phyloP scores from a whole-genome alignment of 2,888 invertebrate genomes.

The Patella caerulea region DNA sequence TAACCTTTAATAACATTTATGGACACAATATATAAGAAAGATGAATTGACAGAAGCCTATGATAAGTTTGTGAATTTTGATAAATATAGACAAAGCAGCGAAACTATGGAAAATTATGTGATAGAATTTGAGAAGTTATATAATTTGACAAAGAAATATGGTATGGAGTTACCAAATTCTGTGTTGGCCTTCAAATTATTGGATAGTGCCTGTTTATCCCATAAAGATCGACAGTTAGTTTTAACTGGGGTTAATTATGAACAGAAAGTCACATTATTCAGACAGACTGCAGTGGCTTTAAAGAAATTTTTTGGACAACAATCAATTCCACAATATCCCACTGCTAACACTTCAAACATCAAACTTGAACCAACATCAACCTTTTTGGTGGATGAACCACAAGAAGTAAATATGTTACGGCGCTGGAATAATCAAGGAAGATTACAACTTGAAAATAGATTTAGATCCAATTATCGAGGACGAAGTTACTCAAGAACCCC shows the following conservation, averaged over 20 bases:
- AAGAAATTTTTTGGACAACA: slow-evolving; percentile 30
- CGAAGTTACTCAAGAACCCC: too few relatives aligned
- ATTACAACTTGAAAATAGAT: too few relatives aligned
- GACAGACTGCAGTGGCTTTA: slow-evolving; percentile 23
- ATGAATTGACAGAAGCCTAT: slow-evolving; percentile 31
- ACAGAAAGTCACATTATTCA: slow-evolving; percentile 23
- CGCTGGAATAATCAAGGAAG: too few relatives aligned
- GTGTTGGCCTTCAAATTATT: slow-evolving; percentile 32
- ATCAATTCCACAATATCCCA: slow-evolving; percentile 1
- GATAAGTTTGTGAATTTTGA: slow-evolving; percentile 17
- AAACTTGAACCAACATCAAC: too few relatives aligned
- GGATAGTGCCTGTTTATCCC: slow-evolving; percentile 22
- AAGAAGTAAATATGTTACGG: too few relatives aligned
- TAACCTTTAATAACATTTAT: slow-evolving; percentile 25
- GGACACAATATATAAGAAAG: slow-evolving; percentile 33
- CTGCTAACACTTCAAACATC: too few relatives aligned
- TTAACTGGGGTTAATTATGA: slow-evolving; percentile 33
- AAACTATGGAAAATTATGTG: slow-evolving; percentile 32
- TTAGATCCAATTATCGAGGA: too few relatives aligned
- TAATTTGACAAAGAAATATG: slow-evolving; percentile 22
- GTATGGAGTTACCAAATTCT: slow-evolving; percentile 30
- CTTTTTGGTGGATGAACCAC: too few relatives aligned
- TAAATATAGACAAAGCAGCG: slow-evolving; percentile 16
- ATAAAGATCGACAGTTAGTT: slow-evolving; percentile 33
- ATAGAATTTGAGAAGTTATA: slow-evolving; percentile 30